These are phyloP conservation scores for Iphiclides podalirius DNA, from an alignment of 2,888 invertebrate species.

Conservation along the genomic window DNA sequence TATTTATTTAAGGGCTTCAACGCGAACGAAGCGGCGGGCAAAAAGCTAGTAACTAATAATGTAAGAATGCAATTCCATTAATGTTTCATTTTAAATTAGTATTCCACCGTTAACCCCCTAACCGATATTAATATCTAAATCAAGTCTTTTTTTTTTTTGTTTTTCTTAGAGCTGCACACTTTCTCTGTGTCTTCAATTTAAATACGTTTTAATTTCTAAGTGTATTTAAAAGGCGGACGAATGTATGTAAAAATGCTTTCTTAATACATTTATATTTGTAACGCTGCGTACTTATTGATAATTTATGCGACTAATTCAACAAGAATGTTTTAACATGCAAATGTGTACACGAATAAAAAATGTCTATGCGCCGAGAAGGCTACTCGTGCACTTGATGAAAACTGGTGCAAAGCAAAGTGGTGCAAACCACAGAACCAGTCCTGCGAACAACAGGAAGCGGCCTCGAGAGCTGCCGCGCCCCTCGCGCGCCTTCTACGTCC, in stretches of 20 bases:
- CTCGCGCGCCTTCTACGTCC: conserved; percentile 30
- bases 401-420: conserved; percentile 74
- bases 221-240: conserved; percentile 14
- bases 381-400: conserved; percentile 59
- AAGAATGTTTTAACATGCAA: conserved; percentile 33
- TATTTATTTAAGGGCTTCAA: no score
- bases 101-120: not conserved
- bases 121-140: not conserved
- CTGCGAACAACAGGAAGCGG: conserved; percentile 75
- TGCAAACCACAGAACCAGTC: conserved; percentile 75
- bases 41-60: no score
- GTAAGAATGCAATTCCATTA: not conserved
- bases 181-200: conserved; percentile 20
- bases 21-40: no score
- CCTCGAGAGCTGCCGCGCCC: conserved; percentile 54
- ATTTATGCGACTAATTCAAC: conserved; percentile 24
- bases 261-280: conserved; percentile 22
- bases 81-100: not conserved
- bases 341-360: conserved; percentile 36
- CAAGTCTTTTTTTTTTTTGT: not conserved
- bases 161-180: conserved; percentile 12
- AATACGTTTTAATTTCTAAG: conserved; percentile 20
- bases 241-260: conserved; percentile 13
- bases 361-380: conserved; percentile 55
- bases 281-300: conserved; percentile 21